Evolutionary conservation across 2,888 invertebrate species (phyloP), one percentile per base, ranked within the genome.

Genomic region (Pseudeuparius sepicola): DNA sequence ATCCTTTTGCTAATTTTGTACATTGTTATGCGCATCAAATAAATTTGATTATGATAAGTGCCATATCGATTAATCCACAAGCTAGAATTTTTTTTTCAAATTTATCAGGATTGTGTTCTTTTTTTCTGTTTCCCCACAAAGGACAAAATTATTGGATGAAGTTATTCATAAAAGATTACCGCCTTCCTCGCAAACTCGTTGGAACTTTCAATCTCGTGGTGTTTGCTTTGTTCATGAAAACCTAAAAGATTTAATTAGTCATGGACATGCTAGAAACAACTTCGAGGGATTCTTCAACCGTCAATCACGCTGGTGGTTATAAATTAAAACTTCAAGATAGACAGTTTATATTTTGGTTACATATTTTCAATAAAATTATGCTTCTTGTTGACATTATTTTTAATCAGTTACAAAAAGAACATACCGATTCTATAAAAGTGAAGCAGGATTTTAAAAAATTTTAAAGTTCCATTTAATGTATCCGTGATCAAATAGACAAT

Each of bases 261-360:
- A 39, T 41, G 38, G 39, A 39, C 14, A 28, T 31, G 11, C 12
- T 41, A 9, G 39, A 41, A 26, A 36, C n/a, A n/a, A n/a, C n/a
- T n/a, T n/a, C n/a, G n/a, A n/a, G n/a, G n/a, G n/a, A n/a, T n/a
- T n/a, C n/a, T n/a, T n/a, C n/a, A n/a, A n/a, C n/a, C n/a, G n/a
- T n/a, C n/a, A n/a, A n/a, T n/a, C n/a, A n/a, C n/a, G n/a, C n/a
- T n/a, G n/a, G n/a, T n/a, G n/a, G n/a, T n/a, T n/a, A n/a, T n/a
- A n/a, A n/a, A n/a, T n/a, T 6, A 5, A 30, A 34, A 16, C 31
- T 36, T 5, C 23, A 26, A 7, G 31, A 29, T 25, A n/a, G n/a
- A n/a, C n/a, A n/a, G n/a, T n/a, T n/a, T n/a, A n/a, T n/a, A n/a
- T n/a, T n/a, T n/a, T n/a, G 28, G 32, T 26, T 41, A 15, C 24